These are phyloP conservation scores for Alces alces DNA, from an alignment of 2,113 vertebrate species.

Conservation along the genomic window DNA sequence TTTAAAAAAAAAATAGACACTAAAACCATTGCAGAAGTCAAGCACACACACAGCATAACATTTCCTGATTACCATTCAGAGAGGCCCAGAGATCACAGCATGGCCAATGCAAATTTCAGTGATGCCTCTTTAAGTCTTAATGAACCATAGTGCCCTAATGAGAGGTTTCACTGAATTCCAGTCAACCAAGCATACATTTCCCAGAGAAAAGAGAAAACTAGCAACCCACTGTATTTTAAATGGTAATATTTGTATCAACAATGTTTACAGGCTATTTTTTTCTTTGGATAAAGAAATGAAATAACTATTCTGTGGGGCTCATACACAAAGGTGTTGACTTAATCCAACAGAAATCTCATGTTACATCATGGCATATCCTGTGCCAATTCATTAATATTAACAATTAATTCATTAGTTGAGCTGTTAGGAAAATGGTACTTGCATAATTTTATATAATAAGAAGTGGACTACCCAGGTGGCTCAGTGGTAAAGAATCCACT, in stretches of 20 bases:
- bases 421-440: background rate
- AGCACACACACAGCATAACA: conserved; percentile 48
- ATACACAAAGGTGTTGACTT: background rate
- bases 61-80: conserved; percentile 48
- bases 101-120: conserved; percentile 78
- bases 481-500: background rate
- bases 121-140: conserved; percentile 80
- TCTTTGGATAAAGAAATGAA: background rate
- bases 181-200: conserved; percentile 74
- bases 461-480: background rate
- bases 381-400: background rate
- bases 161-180: conserved; percentile 78
- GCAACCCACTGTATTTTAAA: conserved; percentile 64
- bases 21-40: conserved; percentile 38
- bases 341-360: conserved; percentile 7
- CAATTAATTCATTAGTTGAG: background rate
- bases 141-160: conserved; percentile 80
- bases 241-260: conserved; percentile 53
- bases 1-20: background rate
- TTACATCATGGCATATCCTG: background rate
- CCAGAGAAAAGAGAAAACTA: conserved; percentile 70
- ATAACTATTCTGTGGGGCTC: background rate
- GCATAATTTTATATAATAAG: background rate
- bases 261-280: conserved; percentile 43
- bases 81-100: conserved; percentile 62